Evolutionary conservation across 1,140 invertebrate species (phyloP).

Genomic region (Aphelenchoides avenae): DNA sequence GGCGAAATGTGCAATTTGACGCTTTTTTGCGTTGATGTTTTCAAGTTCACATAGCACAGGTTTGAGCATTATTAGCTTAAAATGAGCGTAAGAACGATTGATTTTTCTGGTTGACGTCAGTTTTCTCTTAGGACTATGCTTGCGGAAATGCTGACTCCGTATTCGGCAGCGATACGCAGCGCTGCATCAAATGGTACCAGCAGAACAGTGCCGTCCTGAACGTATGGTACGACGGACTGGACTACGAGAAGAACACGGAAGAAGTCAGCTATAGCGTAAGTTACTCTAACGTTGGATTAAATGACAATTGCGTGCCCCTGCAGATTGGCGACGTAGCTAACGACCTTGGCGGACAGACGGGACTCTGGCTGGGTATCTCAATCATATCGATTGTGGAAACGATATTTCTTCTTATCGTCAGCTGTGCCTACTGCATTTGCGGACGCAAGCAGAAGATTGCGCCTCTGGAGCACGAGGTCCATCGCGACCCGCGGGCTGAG

Average conservation of each 20-base stretch:
- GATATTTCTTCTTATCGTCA: slow-evolving; percentile 17
- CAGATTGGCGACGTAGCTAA: slow-evolving; percentile 17
- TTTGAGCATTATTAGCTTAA: too few species aligned
- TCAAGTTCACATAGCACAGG: too few species aligned
- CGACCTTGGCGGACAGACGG: slow-evolving; percentile 30
- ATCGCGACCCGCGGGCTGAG: slow-evolving; percentile 22
- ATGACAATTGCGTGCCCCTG: neutral
- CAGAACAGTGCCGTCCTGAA: slow-evolving; percentile 19
- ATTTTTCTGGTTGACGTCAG: too few species aligned
- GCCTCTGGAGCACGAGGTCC: slow-evolving; percentile 11
- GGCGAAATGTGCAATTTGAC: too few species aligned
- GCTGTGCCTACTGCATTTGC: slow-evolving; percentile 24
- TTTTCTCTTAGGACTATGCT: slow-evolving; percentile 22
- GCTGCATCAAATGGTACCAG: slow-evolving; percentile 22
- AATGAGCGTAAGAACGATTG: too few species aligned
- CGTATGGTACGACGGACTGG: slow-evolving; percentile 22
- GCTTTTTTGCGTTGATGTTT: too few species aligned
- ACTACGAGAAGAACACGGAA: slow-evolving; percentile 16
- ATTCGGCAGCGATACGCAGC: slow-evolving; percentile 5
- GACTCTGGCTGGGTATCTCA: slow-evolving; percentile 11
- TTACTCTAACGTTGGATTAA: slow-evolving; percentile 2
- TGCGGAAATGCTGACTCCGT: slow-evolving; percentile 23
- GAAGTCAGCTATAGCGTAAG: slow-evolving; percentile 16
- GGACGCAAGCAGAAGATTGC: slow-evolving; percentile 29
- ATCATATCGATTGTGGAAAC: slow-evolving; percentile 19